A percentile compares a stretch with the other conserved stretches of the same genome.
Conservation (phyloP, 92 coral and sea anemone species). For the Porites lobata region DNA sequence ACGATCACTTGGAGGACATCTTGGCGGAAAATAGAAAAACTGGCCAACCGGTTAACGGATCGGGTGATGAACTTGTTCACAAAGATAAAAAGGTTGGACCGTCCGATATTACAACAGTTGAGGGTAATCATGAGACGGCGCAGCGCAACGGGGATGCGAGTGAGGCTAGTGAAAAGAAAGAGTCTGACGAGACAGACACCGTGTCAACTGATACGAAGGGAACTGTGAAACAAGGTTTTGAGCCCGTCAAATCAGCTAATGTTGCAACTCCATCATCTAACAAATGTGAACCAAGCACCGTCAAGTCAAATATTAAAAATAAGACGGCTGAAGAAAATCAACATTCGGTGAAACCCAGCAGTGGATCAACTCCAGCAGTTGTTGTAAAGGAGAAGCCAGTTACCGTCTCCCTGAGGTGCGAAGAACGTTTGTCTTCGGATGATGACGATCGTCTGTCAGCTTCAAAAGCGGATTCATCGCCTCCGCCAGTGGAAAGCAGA, state of each 20-base stretch:
- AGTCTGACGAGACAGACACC: not conserved
- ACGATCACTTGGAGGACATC: not conserved
- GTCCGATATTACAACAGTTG: not conserved
- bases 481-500: slow-evolving; percentile 17
- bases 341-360: not conserved
- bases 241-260: not conserved
- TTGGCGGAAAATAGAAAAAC: not conserved
- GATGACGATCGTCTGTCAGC: slow-evolving; percentile 34
- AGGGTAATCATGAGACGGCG: not conserved
- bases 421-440: slow-evolving; percentile 38
- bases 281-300: not conserved
- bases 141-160: not conserved
- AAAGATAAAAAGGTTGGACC: not conserved
- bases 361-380: not conserved
- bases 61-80: not conserved
- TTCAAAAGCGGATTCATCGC: not conserved
- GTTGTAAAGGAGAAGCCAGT: not conserved
- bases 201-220: not conserved
- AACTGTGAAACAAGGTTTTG: not conserved
- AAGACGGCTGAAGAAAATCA: not conserved
- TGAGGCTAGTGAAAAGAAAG: not conserved
- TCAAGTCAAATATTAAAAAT: not conserved
- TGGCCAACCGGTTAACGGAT: not conserved
- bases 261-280: not conserved
- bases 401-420: slow-evolving; percentile 31